phyloP scores from a whole-genome alignment of 2,797 vertebrate species.

The Emydoidea blandingii region DNA sequence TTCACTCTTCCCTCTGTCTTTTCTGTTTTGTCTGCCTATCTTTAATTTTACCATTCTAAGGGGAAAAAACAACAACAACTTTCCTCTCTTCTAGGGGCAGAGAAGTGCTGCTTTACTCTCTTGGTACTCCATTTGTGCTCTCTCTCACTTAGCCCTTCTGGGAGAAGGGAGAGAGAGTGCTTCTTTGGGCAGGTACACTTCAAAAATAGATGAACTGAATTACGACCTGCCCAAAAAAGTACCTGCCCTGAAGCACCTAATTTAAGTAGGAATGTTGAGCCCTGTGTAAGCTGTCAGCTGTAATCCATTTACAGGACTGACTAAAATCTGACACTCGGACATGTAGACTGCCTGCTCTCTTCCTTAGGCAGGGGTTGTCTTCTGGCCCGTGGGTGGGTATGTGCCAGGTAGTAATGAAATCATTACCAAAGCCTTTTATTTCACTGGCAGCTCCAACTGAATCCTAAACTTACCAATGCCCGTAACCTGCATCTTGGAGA shows the following conservation, averaged over 20 bases:
- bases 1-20: background rate
- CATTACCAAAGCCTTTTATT: slow-evolving; percentile 58
- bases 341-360: slow-evolving; percentile 1
- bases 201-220: background rate
- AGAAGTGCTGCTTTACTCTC: background rate
- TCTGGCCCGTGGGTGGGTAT: background rate
- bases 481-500: rapidly evolving
- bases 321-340: slow-evolving; percentile 35
- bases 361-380: slow-evolving; percentile 64
- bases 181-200: slow-evolving; percentile 27
- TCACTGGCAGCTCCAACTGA: slow-evolving; percentile 12
- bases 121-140: background rate
- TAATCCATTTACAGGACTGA: slow-evolving; percentile 51
- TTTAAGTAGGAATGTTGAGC: background rate
- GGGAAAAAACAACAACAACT: background rate
- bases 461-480: background rate
- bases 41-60: background rate
- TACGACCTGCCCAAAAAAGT: slow-evolving; percentile 12
- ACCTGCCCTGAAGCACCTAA: slow-evolving; percentile 26
- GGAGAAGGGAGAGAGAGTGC: background rate
- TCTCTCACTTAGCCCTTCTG: background rate
- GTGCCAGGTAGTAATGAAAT: slow-evolving; percentile 58
- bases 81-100: background rate
- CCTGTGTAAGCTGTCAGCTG: slow-evolving; percentile 20
- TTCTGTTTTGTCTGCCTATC: background rate